These are phyloP conservation scores for Chorisops tibialis DNA, from an alignment of 2,888 invertebrate species.

Conservation along the genomic window DNA sequence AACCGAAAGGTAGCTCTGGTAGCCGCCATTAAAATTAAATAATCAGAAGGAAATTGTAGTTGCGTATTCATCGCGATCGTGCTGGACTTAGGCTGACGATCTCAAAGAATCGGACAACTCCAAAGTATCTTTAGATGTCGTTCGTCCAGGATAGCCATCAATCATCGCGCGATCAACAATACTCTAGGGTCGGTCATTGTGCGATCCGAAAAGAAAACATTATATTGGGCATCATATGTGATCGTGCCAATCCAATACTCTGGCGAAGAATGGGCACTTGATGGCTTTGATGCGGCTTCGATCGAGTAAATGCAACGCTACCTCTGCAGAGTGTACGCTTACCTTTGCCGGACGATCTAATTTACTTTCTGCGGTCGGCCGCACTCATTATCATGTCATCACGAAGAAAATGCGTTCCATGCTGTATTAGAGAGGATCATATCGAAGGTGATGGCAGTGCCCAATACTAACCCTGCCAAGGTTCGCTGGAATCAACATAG, in stretches of 20 bases:
- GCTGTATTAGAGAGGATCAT: not conserved
- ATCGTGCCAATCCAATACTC: no score
- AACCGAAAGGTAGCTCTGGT: conserved; percentile 9
- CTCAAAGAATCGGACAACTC: not conserved
- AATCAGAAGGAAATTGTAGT: conserved; percentile 7
- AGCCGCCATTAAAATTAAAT: conserved; percentile 17
- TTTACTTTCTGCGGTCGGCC: conserved; percentile 40
- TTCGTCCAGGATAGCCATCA: not conserved
- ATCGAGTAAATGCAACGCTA: not conserved
- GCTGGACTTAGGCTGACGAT: not conserved
- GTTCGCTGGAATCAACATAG: not conserved
- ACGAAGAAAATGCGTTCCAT: conserved; percentile 33
- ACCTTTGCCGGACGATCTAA: conserved; percentile 15
- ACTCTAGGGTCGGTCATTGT: not conserved
- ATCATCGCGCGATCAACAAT: no score
- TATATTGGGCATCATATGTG: not conserved
- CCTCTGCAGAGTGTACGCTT: not conserved
- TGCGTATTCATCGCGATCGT: not conserved
- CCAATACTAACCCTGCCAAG: conserved; percentile 3
- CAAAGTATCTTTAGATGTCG: conserved; percentile 15
- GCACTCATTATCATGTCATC: conserved; percentile 40
- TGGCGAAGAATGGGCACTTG: not conserved
- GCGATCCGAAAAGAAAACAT: not conserved
- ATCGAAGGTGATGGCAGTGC: not conserved
- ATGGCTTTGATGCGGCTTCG: not conserved